Conservation (phyloP, 2,888 invertebrate genomes). For the Phyto melanocephala region DNA sequence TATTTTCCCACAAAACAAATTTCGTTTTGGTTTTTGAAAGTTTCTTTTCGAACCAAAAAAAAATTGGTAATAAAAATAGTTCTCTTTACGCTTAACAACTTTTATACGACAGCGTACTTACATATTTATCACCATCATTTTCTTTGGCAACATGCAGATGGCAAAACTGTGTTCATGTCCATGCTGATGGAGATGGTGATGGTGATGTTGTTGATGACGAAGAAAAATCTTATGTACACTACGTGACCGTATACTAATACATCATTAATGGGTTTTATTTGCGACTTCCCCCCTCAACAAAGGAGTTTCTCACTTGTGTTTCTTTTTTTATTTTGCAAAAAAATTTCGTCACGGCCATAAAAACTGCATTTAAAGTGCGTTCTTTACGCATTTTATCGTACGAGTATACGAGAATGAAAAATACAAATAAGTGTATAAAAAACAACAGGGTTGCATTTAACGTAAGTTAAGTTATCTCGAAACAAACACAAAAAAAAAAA, state of each 20-base stretch:
- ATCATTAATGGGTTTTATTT: constrained; percentile 49
- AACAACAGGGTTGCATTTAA: constrained; percentile 62
- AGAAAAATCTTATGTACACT: constrained; percentile 60
- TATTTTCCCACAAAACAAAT: constrained; percentile 51
- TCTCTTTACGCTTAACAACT: constrained; percentile 45
- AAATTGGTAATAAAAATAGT: constrained; percentile 56
- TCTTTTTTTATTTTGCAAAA: constrained; percentile 36
- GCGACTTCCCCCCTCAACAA: background rate
- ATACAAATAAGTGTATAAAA: background rate
- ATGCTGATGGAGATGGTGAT: background rate
- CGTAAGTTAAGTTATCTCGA: background rate
- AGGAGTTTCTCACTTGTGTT: constrained; percentile 17
- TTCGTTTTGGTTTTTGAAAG: constrained; percentile 1
- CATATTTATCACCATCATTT: constrained; percentile 53
- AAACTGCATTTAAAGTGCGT: constrained; percentile 68
- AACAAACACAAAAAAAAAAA: no score
- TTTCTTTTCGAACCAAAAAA: constrained; percentile 16
- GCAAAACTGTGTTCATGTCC: background rate
- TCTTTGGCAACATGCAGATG: background rate
- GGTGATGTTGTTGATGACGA: constrained; percentile 38
- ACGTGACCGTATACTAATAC: constrained; percentile 68
- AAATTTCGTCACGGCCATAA: constrained; percentile 75
- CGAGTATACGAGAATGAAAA: background rate
- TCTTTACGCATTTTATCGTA: constrained; percentile 56
- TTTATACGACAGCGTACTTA: constrained; percentile 19